Percentiles rank a stretch among this genome's conserved stretches.
phyloP scores from a whole-genome alignment of 2,888 invertebrate species.

The Thecocarcelia acutangulata region DNA sequence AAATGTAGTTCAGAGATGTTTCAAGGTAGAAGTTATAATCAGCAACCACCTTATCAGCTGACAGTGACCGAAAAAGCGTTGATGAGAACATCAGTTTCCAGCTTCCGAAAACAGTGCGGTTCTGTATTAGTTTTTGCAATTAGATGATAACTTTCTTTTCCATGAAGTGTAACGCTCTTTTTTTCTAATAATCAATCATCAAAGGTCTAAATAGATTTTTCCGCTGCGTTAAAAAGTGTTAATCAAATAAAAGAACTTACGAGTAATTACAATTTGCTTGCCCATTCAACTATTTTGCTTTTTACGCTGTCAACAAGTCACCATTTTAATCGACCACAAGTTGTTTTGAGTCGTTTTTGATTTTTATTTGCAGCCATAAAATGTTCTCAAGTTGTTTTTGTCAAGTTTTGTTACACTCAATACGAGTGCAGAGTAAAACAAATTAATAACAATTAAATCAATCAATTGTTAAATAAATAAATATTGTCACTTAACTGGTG shows the following conservation, averaged over 20 bases:
- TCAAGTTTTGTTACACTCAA: background rate
- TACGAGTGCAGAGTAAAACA: background rate
- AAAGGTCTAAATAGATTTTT: too few species aligned
- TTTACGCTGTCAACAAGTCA: conserved; percentile 1
- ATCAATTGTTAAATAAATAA: conserved; percentile 23
- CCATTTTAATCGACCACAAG: background rate
- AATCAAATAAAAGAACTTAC: background rate
- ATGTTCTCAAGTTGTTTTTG: conserved; percentile 1
- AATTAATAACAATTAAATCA: conserved; percentile 40
- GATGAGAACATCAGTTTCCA: too few species aligned
- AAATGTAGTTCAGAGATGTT: too few species aligned
- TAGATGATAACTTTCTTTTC: too few species aligned
- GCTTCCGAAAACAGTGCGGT: too few species aligned
- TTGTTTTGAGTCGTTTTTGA: background rate
- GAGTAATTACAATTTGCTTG: background rate
- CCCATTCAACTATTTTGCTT: conserved; percentile 1
- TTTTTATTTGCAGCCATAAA: background rate
- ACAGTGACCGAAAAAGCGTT: too few species aligned
- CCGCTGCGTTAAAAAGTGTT: conserved; percentile 4
- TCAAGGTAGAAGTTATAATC: too few species aligned
- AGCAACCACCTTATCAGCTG: too few species aligned
- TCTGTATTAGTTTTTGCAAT: too few species aligned
- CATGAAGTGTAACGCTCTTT: too few species aligned
- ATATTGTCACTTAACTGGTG: conserved; percentile 36
- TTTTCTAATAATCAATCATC: too few species aligned